Evolutionary conservation across 1,140 invertebrate genomes (phyloP).

Genomic region (Aricia agestis): DNA sequence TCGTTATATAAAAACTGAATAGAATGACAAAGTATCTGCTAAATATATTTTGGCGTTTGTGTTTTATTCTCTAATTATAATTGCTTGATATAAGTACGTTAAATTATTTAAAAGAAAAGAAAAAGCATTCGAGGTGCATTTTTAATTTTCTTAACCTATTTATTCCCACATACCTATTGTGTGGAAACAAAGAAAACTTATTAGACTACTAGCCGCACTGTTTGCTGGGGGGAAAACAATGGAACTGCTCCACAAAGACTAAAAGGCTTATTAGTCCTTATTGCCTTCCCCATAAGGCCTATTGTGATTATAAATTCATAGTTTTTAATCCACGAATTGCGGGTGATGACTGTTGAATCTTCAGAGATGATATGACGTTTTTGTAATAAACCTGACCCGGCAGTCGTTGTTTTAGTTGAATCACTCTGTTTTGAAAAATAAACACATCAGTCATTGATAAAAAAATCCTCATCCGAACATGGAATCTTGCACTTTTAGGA

Average conservation of each 20-base stretch:
- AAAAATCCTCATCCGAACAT: too few species aligned
- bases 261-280: constrained; percentile 30
- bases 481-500: too few species aligned
- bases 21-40: too few species aligned
- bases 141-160: constrained; percentile 4
- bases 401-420: background rate
- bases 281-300: constrained; percentile 13
- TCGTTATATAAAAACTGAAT: too few species aligned
- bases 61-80: too few species aligned
- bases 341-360: background rate
- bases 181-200: constrained; percentile 29
- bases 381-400: background rate
- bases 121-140: background rate
- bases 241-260: constrained; percentile 26
- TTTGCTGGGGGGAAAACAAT: constrained; percentile 30
- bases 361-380: background rate
- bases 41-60: too few species aligned
- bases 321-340: background rate
- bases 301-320: constrained; percentile 7
- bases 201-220: constrained; percentile 28
- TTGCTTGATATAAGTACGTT: too few species aligned
- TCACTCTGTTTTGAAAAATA: too few species aligned
- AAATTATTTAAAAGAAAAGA: too few species aligned
- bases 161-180: background rate
- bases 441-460: too few species aligned